Conservation (phyloP, 2,888 invertebrate genomes). For the Orthosia incerta region DNA sequence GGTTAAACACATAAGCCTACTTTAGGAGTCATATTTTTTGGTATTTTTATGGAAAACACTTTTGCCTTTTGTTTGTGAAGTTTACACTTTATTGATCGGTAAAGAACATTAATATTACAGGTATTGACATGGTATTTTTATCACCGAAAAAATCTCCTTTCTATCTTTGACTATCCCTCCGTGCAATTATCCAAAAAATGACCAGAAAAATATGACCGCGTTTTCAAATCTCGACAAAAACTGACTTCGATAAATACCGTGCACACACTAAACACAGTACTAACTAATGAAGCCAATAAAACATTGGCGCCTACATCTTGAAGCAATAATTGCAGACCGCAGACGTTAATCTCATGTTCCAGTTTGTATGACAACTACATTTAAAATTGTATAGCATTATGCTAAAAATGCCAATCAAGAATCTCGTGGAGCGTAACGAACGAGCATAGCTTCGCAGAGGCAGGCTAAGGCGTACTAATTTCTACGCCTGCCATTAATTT, state of each 20-base stretch:
- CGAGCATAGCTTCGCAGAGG: slow-evolving; percentile 39
- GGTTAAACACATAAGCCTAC: slow-evolving; percentile 55
- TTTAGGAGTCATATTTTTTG: slow-evolving; percentile 42
- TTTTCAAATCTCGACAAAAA: slow-evolving; percentile 41
- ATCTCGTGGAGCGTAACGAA: slow-evolving; percentile 62
- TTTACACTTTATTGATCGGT: slow-evolving; percentile 15
- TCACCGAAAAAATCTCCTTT: not conserved
- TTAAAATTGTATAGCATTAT: slow-evolving; percentile 68
- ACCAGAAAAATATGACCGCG: slow-evolving; percentile 5
- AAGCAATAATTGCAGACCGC: slow-evolving; percentile 57
- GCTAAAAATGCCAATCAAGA: slow-evolving; percentile 74
- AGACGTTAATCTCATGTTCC: slow-evolving; percentile 58
- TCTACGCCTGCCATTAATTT: slow-evolving; percentile 55
- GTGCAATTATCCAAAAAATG: slow-evolving; percentile 8
- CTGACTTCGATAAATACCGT: slow-evolving; percentile 6
- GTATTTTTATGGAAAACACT: slow-evolving; percentile 15
- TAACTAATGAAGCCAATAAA: slow-evolving; percentile 48
- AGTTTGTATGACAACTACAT: slow-evolving; percentile 67
- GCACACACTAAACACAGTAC: slow-evolving; percentile 15
- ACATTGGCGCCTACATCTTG: slow-evolving; percentile 54
- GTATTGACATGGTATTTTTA: not conserved
- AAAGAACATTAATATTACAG: slow-evolving; percentile 19
- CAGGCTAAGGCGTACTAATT: slow-evolving; percentile 50
- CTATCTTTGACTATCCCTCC: not conserved
- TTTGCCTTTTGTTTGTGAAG: slow-evolving; percentile 22